Evolutionary conservation across 2,113 vertebrate species (phyloP).

Genomic region (Bujurquina vittata): DNA sequence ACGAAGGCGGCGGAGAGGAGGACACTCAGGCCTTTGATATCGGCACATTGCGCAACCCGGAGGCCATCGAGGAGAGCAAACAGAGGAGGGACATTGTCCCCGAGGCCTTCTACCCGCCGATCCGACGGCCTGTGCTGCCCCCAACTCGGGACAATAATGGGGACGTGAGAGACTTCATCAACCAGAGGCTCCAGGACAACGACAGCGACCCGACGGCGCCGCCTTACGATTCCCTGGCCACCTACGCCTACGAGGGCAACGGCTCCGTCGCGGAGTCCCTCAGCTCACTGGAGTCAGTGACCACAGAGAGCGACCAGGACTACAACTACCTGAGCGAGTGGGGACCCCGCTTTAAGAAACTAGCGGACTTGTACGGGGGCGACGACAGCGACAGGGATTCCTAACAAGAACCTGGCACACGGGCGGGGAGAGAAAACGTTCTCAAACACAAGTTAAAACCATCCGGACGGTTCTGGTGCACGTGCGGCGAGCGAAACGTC

Average conservation of each 20-base stretch:
- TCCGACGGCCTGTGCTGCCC: conserved; percentile 79
- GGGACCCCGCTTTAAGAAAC: conserved; percentile 95
- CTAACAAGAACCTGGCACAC: conserved; percentile 73
- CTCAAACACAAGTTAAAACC: conserved; percentile 36
- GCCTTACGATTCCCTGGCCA: conserved; percentile 96
- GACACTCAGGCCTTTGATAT: conserved; percentile 98
- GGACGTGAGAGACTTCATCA: conserved; percentile 96
- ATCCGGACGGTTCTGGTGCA: conserved; percentile 17
- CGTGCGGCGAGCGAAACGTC: background rate
- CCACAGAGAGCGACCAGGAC: conserved; percentile 93
- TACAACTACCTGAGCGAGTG: conserved; percentile 97
- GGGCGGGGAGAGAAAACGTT: background rate
- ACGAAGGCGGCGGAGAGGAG: conserved; percentile 96
- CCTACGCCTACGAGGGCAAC: conserved; percentile 94
- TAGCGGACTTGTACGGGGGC: conserved; percentile 94
- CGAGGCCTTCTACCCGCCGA: conserved; percentile 86
- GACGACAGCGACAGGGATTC: conserved; percentile 92
- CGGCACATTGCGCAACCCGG: conserved; percentile 91
- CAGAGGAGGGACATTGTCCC: conserved; percentile 92
- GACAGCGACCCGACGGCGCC: conserved; percentile 92
- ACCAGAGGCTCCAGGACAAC: conserved; percentile 93
- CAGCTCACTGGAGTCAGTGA: conserved; percentile 92
- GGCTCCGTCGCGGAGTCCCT: conserved; percentile 93
- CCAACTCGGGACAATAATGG: conserved; percentile 87
- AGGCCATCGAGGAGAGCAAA: conserved; percentile 93